phyloP scores from a whole-genome alignment of 2,888 invertebrate genomes.

The Argynnis bischoffii region DNA sequence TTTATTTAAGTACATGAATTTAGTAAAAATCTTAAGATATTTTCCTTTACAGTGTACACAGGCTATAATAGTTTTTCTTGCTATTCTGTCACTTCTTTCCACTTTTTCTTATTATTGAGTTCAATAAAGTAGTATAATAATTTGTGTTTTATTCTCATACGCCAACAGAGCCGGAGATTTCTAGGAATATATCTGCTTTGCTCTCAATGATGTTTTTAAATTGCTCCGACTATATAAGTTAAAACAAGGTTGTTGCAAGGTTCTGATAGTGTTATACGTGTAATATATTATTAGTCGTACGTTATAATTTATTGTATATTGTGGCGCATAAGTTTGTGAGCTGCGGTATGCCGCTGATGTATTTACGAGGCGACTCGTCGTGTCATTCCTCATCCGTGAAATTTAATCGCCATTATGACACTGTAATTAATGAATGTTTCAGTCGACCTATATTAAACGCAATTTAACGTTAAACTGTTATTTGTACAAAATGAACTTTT shows the following conservation, averaged over 20 bases:
- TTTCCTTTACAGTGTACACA: too few relatives aligned
- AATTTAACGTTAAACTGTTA: slow-evolving; percentile 43
- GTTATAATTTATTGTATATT: slow-evolving; percentile 38
- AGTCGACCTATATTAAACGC: slow-evolving; percentile 47
- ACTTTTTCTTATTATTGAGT: too few relatives aligned
- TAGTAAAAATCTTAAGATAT: too few relatives aligned
- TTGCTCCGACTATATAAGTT: too few relatives aligned
- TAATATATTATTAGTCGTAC: slow-evolving; percentile 29
- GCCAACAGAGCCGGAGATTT: too few relatives aligned
- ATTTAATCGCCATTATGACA: slow-evolving; percentile 68
- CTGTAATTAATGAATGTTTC: slow-evolving; percentile 62
- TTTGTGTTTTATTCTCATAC: too few relatives aligned
- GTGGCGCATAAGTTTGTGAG: slow-evolving; percentile 42
- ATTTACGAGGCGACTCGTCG: slow-evolving; percentile 64
- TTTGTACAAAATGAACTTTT: slow-evolving; percentile 30
- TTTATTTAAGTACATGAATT: too few relatives aligned
- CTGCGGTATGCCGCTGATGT: slow-evolving; percentile 62
- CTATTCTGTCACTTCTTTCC: too few relatives aligned
- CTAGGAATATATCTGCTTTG: too few relatives aligned
- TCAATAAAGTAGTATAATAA: too few relatives aligned
- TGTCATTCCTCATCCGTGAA: slow-evolving; percentile 59
- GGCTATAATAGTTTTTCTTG: too few relatives aligned
- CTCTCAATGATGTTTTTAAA: too few relatives aligned
- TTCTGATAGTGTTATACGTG: slow-evolving; percentile 1
- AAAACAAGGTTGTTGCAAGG: background rate